phyloP scores from a whole-genome alignment of 37 sponge, comb jelly and placozoan genomes.

The Tethya wilhelma region DNA sequence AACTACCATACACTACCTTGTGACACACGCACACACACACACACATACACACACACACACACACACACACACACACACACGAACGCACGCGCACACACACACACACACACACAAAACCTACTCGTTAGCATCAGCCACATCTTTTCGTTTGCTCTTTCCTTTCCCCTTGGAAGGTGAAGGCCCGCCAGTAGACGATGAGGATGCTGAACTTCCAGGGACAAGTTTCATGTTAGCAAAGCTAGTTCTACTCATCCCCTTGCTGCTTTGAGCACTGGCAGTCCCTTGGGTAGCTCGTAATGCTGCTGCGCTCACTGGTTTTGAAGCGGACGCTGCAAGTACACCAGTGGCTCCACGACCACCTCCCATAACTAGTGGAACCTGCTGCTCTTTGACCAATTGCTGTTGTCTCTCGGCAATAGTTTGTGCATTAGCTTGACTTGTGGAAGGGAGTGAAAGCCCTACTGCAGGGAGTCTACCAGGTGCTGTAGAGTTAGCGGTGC shows the following conservation, averaged over 20 bases:
- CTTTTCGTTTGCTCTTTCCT: slow-evolving; percentile 11
- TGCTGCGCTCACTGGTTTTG: not conserved
- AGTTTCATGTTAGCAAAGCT: slow-evolving; percentile 38
- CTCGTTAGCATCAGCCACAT: slow-evolving; percentile 10
- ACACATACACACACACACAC: not conserved
- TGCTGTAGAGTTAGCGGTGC: not conserved
- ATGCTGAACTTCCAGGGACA: not conserved
- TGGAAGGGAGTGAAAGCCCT: not conserved
- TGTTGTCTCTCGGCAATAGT: slow-evolving; percentile 20
- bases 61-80: not conserved
- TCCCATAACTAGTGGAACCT: not conserved
- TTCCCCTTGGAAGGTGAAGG: too few relatives aligned
- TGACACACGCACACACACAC: not conserved
- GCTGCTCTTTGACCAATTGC: slow-evolving; percentile 37
- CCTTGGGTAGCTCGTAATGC: not conserved
- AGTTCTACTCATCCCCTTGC: not conserved
- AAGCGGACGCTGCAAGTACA: not conserved
- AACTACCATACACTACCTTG: slow-evolving; percentile 6
- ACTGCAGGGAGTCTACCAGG: not conserved
- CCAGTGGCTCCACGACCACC: not conserved
- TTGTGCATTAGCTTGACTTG: not conserved
- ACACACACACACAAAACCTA: slow-evolving; percentile 8
- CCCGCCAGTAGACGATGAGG: not conserved
- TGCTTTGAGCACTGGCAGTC: not conserved
- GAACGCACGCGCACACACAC: not conserved